phyloP scores from a whole-genome alignment of 2,888 invertebrate genomes.

The Dicranocentrus wangi region DNA sequence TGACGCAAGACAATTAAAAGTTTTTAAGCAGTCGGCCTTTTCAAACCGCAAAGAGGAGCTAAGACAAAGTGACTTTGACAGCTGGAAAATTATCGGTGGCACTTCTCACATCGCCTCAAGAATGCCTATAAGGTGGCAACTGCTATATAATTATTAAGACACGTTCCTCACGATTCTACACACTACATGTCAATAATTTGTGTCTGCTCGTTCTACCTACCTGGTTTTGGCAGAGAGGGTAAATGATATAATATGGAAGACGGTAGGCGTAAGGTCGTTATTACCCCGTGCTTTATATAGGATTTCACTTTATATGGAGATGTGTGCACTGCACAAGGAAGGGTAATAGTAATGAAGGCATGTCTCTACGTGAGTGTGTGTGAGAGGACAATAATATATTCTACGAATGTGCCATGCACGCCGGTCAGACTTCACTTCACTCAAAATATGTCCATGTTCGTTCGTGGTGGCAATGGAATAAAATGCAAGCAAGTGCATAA shows the following conservation, averaged over 20 bases:
- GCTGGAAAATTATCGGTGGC: conserved; percentile 64
- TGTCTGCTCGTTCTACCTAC: conserved; percentile 35
- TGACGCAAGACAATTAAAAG: conserved; percentile 59
- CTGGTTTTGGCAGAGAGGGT: background rate
- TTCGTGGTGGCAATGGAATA: conserved; percentile 6
- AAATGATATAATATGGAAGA: conserved; percentile 1
- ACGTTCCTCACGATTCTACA: conserved; percentile 54
- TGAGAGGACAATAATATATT: conserved; percentile 6
- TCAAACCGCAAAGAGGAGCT: background rate
- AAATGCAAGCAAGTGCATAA: conserved; percentile 43
- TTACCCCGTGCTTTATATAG: background rate
- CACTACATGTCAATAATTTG: conserved; percentile 46
- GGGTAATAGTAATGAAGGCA: background rate
- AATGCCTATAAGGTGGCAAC: conserved; percentile 34
- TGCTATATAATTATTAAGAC: conserved; percentile 56
- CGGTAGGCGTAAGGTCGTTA: conserved; percentile 32
- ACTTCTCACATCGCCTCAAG: conserved; percentile 43
- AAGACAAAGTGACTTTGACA: conserved; percentile 57
- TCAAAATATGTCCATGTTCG: conserved; percentile 9
- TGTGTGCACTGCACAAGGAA: background rate
- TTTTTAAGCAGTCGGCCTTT: conserved; percentile 23
- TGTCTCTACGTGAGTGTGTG: background rate
- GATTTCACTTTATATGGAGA: conserved; percentile 9
- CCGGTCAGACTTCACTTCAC: conserved; percentile 12
- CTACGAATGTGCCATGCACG: conserved; percentile 3